phyloP scores from a whole-genome alignment of 2,888 invertebrate species.

The Lasioglossum figueresi region DNA sequence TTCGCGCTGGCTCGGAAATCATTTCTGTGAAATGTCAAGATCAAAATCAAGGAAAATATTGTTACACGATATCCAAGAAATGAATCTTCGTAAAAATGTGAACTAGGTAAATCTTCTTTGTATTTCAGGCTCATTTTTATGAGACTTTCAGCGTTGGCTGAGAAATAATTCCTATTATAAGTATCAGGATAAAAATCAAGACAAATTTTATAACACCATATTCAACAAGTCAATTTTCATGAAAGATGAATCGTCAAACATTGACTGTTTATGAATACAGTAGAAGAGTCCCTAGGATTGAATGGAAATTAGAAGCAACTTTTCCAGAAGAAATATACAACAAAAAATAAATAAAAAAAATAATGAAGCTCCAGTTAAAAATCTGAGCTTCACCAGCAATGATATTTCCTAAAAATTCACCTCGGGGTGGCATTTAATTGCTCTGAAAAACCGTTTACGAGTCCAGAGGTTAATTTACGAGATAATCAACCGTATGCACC shows the following conservation, averaged over 20 bases:
- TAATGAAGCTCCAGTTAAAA: background rate
- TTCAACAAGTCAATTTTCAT: too few relatives aligned
- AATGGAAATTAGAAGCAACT: background rate
- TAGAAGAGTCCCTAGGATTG: background rate
- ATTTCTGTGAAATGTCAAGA: background rate
- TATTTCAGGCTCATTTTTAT: background rate
- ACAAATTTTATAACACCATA: too few relatives aligned
- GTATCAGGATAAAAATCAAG: background rate
- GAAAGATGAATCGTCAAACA: background rate
- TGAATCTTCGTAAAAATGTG: background rate
- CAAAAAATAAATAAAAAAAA: background rate
- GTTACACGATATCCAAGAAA: background rate
- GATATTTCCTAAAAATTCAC: background rate
- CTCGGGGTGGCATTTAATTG: background rate
- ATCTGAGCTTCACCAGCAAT: background rate
- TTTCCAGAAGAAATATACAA: background rate
- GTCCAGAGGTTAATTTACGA: background rate
- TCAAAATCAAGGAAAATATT: background rate
- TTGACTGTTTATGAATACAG: background rate
- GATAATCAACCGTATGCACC: background rate
- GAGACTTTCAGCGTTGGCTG: background rate
- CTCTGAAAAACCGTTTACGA: background rate
- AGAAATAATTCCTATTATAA: background rate
- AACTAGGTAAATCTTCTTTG: background rate
- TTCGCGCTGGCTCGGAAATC: too few relatives aligned